Conservation (phyloP, 2,113 vertebrate species). For the Ctenodactylus gundi region DNA sequence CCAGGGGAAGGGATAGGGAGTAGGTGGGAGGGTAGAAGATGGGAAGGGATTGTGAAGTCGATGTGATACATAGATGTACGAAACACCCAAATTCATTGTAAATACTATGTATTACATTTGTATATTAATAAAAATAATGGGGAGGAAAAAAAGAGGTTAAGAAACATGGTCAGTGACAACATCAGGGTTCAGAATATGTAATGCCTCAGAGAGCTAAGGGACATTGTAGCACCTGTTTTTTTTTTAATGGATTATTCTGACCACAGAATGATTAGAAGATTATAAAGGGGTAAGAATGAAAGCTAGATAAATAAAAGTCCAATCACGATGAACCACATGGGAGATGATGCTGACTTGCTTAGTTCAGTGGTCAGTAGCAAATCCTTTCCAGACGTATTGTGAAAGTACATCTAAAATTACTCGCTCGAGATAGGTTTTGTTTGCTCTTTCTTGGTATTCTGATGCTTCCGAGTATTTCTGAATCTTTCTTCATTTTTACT, state of each 20-base stretch:
- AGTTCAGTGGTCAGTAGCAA: not conserved
- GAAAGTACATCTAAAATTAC: not conserved
- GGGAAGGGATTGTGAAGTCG: too few relatives aligned
- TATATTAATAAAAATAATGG: too few relatives aligned
- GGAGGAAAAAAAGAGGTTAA: too few relatives aligned
- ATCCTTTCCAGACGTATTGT: not conserved
- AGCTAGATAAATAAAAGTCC: not conserved
- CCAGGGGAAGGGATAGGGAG: too few relatives aligned
- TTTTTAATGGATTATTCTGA: not conserved
- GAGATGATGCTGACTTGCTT: not conserved
- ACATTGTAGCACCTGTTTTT: not conserved
- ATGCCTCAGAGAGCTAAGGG: not conserved
- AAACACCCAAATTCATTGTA: too few relatives aligned
- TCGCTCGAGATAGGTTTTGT: not conserved
- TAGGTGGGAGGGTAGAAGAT: too few relatives aligned
- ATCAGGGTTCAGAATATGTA: not conserved
- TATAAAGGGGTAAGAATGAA: not conserved
- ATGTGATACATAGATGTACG: too few relatives aligned
- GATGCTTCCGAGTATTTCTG: not conserved
- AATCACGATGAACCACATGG: not conserved
- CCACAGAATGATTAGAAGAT: not conserved
- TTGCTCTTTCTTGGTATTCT: not conserved
- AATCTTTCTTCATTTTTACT: not conserved
- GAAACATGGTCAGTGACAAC: not conserved
- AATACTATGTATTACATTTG: too few relatives aligned